Conservation (phyloP, 2,113 vertebrate species). For the Sphyrna mokarran region DNA sequence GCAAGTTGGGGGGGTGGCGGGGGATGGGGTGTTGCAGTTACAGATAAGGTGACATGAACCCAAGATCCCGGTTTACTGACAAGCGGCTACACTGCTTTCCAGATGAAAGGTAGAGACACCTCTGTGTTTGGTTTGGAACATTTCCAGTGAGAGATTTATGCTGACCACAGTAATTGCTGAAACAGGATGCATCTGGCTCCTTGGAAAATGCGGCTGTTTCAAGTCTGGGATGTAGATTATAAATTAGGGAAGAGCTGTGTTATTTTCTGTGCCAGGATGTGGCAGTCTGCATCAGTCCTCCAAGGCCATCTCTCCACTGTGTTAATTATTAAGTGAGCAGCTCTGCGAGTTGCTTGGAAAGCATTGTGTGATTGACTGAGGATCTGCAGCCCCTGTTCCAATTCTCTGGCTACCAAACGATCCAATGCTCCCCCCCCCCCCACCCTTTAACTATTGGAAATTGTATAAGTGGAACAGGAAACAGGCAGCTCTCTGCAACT, state of each 20-base stretch:
- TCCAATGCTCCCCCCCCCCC: background rate
- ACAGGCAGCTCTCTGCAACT: background rate
- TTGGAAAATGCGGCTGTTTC: background rate
- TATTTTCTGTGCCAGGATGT: background rate
- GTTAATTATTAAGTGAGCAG: background rate
- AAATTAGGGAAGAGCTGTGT: background rate
- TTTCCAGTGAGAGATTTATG: constrained; percentile 8
- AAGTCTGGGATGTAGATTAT: background rate
- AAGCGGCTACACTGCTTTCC: background rate
- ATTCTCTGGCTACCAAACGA: background rate
- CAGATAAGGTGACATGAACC: too few species aligned
- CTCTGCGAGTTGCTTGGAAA: background rate
- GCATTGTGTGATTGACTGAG: background rate
- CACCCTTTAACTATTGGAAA: background rate
- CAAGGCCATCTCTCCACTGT: background rate
- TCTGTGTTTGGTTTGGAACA: background rate
- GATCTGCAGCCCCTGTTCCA: background rate
- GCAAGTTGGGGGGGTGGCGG: too few species aligned
- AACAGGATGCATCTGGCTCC: background rate
- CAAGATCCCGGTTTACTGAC: too few species aligned
- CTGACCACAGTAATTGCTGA: background rate
- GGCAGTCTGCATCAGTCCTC: background rate
- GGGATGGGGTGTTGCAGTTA: too few species aligned
- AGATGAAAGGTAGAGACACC: background rate
- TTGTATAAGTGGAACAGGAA: background rate